phyloP scores from a whole-genome alignment of 2,797 vertebrate species.

The Betta splendens region DNA sequence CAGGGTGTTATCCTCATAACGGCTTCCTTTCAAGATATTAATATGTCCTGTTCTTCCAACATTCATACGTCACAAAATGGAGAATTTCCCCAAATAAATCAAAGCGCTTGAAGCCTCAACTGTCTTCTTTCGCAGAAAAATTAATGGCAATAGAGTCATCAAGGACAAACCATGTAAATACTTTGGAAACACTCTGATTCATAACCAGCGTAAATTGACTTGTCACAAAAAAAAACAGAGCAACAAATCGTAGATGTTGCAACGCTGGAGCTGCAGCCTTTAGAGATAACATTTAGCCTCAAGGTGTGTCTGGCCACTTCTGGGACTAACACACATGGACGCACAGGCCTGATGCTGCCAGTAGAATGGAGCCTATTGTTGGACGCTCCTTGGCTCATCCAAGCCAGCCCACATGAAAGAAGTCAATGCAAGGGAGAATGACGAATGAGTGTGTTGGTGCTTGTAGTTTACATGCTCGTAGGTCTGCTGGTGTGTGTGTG shows the following conservation, averaged over 20 bases:
- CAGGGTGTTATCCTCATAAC: conserved; percentile 43
- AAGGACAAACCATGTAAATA: conserved; percentile 50
- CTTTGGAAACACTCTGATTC: conserved; percentile 41
- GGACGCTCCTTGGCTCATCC: conserved; percentile 65
- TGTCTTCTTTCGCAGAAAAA: conserved; percentile 56
- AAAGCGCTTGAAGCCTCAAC: conserved; percentile 42
- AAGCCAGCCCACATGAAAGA: conserved; percentile 80
- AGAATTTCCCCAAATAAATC: conserved; percentile 54
- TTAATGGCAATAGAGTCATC: conserved; percentile 36
- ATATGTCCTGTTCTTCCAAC: conserved; percentile 55
- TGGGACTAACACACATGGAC: conserved; percentile 57
- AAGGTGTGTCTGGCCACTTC: conserved; percentile 74
- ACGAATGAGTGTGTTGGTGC: conserved; percentile 76
- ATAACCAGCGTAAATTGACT: conserved; percentile 45
- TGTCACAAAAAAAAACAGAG: conserved; percentile 55
- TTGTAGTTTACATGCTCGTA: conserved; percentile 55
- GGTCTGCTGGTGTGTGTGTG: conserved; percentile 47
- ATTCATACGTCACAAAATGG: conserved; percentile 39
- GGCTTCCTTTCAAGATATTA: conserved; percentile 50
- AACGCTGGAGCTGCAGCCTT: conserved; percentile 38
- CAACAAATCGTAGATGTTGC: conserved; percentile 52
- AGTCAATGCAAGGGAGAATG: conserved; percentile 69
- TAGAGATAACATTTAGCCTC: conserved; percentile 69
- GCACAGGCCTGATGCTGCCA: conserved; percentile 45
- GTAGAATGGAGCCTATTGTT: conserved; percentile 82